Conservation (phyloP, 1,140 invertebrate species). For the Cherax destructor region DNA sequence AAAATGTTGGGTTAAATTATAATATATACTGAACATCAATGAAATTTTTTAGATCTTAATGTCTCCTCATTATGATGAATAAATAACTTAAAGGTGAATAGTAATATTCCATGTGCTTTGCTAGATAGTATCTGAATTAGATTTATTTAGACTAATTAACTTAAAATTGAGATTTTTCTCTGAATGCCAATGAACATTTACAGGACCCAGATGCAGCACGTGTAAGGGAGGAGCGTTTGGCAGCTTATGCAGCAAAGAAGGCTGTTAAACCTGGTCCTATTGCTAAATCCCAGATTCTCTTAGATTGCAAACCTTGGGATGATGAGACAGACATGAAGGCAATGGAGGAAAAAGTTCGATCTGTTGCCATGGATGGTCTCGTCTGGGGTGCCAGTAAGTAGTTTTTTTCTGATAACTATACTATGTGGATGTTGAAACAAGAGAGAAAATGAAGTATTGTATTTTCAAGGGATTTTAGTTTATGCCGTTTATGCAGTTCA, state of each 20-base stretch:
- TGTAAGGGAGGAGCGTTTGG: conserved; percentile 88
- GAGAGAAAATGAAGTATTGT: no score
- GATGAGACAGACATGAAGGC: conserved; percentile 95
- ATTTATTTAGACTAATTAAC: not conserved
- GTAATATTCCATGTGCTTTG: not conserved
- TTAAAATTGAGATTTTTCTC: not conserved
- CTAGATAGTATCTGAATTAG: conserved; percentile 16
- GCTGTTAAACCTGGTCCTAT: conserved; percentile 92
- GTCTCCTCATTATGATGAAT: not conserved
- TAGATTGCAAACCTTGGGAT: conserved; percentile 98
- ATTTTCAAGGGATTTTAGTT: no score
- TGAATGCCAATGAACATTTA: not conserved
- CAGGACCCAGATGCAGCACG: conserved; percentile 86
- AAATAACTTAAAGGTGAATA: not conserved
- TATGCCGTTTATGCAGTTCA: no score
- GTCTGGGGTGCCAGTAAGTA: conserved; percentile 90
- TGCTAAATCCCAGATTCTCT: conserved; percentile 94
- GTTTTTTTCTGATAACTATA: conserved; percentile 61
- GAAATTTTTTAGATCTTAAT: not conserved
- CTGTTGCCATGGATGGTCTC: conserved; percentile 89
- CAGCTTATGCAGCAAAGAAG: conserved; percentile 94
- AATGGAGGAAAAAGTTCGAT: conserved; percentile 88
- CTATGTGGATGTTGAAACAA: no score
- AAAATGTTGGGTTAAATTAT: not conserved
- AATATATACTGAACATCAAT: not conserved